Evolutionary conservation across 1,140 invertebrate genomes (phyloP).

Genomic region (Hycleus cichorii): DNA sequence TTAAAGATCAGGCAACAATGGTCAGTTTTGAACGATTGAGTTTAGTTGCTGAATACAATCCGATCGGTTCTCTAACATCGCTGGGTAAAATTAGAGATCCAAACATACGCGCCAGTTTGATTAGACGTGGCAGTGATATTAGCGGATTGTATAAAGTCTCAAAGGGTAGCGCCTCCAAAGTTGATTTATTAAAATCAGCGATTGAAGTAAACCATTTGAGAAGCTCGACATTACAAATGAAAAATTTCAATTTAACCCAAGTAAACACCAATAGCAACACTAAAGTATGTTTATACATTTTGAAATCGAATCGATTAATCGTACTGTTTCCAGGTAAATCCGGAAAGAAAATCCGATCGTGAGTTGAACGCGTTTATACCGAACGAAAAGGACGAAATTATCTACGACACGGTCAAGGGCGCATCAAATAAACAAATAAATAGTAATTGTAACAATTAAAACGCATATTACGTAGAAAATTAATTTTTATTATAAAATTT

Average conservation of each 20-base stretch:
- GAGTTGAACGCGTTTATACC: slow-evolving; percentile 25
- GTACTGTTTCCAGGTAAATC: slow-evolving; percentile 19
- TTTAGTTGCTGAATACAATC: slow-evolving; percentile 64
- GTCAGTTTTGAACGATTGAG: slow-evolving; percentile 60
- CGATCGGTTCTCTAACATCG: slow-evolving; percentile 61
- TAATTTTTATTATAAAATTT: too few relatives aligned
- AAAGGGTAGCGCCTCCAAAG: slow-evolving; percentile 53
- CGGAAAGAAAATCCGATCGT: slow-evolving; percentile 18
- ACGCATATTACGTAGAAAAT: too few relatives aligned
- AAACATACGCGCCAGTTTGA: slow-evolving; percentile 42
- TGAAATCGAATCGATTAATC: not conserved
- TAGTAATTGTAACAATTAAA: too few relatives aligned
- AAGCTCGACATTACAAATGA: not conserved
- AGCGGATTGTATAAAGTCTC: slow-evolving; percentile 23
- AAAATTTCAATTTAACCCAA: not conserved
- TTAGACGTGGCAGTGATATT: slow-evolving; percentile 45
- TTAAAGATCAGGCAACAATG: slow-evolving; percentile 56
- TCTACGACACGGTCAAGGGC: slow-evolving; percentile 26
- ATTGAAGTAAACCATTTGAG: slow-evolving; percentile 52
- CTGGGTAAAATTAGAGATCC: slow-evolving; percentile 49
- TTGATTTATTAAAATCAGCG: slow-evolving; percentile 55
- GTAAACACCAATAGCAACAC: too few relatives aligned
- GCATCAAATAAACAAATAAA: slow-evolving; percentile 4
- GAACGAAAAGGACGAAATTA: slow-evolving; percentile 35
- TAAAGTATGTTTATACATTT: too few relatives aligned